Base-by-base conservation (phyloP, 2,797 vertebrate genomes). In the Euthynnus affinis region DNA sequence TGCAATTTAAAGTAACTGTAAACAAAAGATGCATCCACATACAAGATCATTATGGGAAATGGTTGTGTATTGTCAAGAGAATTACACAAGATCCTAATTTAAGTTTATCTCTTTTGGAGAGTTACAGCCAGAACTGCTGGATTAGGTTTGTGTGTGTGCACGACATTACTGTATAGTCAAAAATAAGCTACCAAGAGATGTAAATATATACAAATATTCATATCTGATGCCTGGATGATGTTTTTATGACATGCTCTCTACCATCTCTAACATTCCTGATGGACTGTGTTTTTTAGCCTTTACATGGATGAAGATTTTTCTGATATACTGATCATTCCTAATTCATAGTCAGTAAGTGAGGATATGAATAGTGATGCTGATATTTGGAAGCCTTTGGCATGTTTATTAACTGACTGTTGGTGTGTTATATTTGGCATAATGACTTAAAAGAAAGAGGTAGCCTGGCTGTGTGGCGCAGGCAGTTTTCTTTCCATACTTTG, bases 11-110 rank as follows among this genome's bases (percentile, higher is more conserved):
- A 89, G 57, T 29, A 71, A 76, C 15, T 80, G 59, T 87, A 84
- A 87, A 90, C 78, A 88, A 57, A 64, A 85, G 32, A 82, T 68
- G 63, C 59, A 71, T 78, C 53, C 12, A 20, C 40, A 71, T 71
- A 69, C 23, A 0, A 17, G 51, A 37, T 10, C 40, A 71, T 78
- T 37, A 57, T 84, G 59, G 78, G 71, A 85, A 71, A 75, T 53
- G 9, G 9, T 18, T 68, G 32, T 56, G 65, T 56, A 37, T 66
- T 51, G 20, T 76, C 55, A 46, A 55, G 72, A 80, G 68, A 76
- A 72, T 70, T 61, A 49, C 44, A 56, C 3, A 58, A 78, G 25
- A 57, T 79, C 63, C 17, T 13, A 14, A 57, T 32, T 64, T 52
- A 55, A 32, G 34, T 17, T 55, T 55, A 6, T 57, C 48, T 66